phyloP scores from a whole-genome alignment of 1,140 invertebrate genomes.

The Zaprionus inermis region DNA sequence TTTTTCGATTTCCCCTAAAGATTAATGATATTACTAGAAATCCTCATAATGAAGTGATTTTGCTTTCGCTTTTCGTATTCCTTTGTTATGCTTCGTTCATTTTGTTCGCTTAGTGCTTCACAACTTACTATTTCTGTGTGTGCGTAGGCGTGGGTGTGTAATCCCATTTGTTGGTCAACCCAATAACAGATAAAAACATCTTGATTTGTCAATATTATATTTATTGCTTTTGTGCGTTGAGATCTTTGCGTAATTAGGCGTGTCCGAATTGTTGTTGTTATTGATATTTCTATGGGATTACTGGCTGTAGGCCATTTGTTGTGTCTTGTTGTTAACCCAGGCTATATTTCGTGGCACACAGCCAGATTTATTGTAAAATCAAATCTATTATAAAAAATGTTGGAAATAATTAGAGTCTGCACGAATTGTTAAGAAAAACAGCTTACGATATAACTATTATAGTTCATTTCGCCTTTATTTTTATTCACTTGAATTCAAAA shows the following conservation, averaged over 20 bases:
- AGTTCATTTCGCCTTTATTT: too few species aligned
- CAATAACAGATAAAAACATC: conserved; percentile 68
- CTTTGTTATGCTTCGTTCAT: conserved; percentile 49
- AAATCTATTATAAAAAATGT: neutral
- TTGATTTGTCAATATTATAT: conserved; percentile 81
- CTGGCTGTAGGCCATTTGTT: conserved; percentile 30
- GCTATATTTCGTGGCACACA: neutral
- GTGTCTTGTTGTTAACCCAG: neutral
- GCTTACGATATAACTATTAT: too few species aligned
- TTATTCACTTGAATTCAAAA: too few species aligned
- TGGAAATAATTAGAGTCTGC: neutral
- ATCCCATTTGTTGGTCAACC: conserved; percentile 21
- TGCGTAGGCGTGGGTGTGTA: conserved; percentile 12
- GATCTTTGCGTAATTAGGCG: conserved; percentile 71
- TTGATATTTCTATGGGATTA: conserved; percentile 45
- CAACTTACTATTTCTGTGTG: conserved; percentile 9
- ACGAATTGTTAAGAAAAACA: neutral
- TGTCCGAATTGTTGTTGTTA: conserved; percentile 49
- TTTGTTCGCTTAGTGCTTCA: conserved; percentile 14
- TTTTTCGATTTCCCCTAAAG: conserved; percentile 49
- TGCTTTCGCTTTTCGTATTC: conserved; percentile 34
- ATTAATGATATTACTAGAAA: conserved; percentile 65
- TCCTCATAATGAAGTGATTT: conserved; percentile 76
- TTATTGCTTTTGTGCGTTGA: conserved; percentile 64
- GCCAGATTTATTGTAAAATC: neutral